Conservation (phyloP, 53 echinoderm and acorn worm genomes). For the Zoroaster sp. region DNA sequence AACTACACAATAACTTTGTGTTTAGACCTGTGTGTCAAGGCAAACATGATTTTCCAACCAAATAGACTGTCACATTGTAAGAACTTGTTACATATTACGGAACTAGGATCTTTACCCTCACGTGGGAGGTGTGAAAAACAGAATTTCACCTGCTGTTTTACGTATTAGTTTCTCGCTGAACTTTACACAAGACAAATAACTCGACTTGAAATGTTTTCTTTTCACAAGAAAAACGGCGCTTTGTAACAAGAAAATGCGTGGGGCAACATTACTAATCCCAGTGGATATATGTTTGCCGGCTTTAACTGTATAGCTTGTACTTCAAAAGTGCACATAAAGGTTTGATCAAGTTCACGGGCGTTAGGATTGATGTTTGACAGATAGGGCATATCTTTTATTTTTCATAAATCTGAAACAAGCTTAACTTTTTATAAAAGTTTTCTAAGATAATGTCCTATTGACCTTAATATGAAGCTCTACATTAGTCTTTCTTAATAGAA, state of each 20-base stretch:
- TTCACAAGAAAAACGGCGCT: not conserved
- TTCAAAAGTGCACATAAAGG: too few species aligned
- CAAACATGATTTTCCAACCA: not conserved
- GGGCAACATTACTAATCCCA: not conserved
- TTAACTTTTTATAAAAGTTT: too few species aligned
- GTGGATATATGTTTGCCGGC: too few species aligned
- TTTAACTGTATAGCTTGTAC: too few species aligned
- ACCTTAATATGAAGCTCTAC: too few species aligned
- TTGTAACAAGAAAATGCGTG: not conserved
- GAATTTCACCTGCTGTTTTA: constrained; percentile 8
- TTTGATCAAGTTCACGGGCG: too few species aligned
- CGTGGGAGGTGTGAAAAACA: constrained; percentile 8
- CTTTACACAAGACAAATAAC: constrained; percentile 1
- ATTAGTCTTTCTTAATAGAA: too few species aligned
- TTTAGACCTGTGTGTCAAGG: not conserved
- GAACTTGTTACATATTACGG: not conserved
- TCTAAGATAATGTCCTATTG: too few species aligned
- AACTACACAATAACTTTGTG: not conserved
- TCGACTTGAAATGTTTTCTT: not conserved
- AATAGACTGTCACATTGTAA: not conserved
- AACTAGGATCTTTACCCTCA: not conserved
- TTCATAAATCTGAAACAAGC: too few species aligned
- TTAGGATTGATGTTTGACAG: too few species aligned
- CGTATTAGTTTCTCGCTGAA: not conserved
- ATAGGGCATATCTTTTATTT: too few species aligned